Evolutionary conservation across 2,888 invertebrate genomes (phyloP).

Genomic region (Calameuta filiformis): DNA sequence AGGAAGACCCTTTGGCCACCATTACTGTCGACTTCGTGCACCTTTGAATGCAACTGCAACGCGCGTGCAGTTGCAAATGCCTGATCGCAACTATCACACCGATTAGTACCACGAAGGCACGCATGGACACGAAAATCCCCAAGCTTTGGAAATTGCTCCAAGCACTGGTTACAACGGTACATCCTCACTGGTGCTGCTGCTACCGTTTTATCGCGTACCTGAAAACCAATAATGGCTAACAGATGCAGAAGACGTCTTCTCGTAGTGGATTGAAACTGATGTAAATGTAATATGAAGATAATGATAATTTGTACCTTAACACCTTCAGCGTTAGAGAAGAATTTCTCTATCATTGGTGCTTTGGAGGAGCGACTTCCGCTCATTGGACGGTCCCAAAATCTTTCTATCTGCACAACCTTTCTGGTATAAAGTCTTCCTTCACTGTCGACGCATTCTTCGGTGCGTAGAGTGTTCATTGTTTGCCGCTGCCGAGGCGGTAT

Average conservation of each 20-base stretch:
- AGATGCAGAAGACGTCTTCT: background rate
- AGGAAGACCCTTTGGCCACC: constrained; percentile 63
- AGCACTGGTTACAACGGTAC: constrained; percentile 67
- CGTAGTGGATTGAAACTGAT: no score
- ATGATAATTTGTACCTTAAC: constrained; percentile 50
- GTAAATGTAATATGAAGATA: background rate
- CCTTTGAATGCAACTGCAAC: constrained; percentile 72
- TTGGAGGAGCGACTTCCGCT: constrained; percentile 37
- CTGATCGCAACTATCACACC: constrained; percentile 57
- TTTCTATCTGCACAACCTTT: constrained; percentile 72
- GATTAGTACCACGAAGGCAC: constrained; percentile 60
- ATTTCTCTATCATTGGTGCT: constrained; percentile 62
- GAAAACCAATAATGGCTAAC: constrained; percentile 5
- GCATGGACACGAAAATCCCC: constrained; percentile 66
- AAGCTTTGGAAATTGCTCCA: constrained; percentile 65
- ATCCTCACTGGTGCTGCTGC: constrained; percentile 50
- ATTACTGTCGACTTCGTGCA: constrained; percentile 66
- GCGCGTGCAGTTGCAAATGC: constrained; percentile 67
- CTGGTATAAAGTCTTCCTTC: constrained; percentile 68
- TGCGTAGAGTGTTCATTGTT: constrained; percentile 65
- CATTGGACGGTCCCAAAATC: constrained; percentile 67
- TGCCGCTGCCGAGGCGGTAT: constrained; percentile 46
- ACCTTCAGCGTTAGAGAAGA: constrained; percentile 62
- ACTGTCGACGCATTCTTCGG: constrained; percentile 68
- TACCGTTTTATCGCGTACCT: constrained; percentile 53